Evolutionary conservation across 1,140 invertebrate species (phyloP), one percentile per base, ranked within the genome.

Genomic region (Luehdorfia chinensis): DNA sequence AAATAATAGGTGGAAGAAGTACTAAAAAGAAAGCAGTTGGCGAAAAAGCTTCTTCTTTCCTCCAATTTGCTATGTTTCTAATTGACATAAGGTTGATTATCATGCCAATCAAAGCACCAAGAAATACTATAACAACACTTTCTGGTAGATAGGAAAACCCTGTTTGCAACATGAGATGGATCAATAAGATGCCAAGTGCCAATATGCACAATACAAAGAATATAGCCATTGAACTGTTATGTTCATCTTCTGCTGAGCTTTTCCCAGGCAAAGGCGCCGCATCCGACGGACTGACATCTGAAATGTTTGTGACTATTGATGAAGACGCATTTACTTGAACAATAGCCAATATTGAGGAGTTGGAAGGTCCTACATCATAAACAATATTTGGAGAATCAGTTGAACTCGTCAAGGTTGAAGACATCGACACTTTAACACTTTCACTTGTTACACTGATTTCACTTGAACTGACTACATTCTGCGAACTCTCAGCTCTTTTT

Each of bases 1-100:
- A 99, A 59, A 99, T 99, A 31, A 99, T 99, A 0, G 98, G 98
- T 3, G 98, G 98, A n/a, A 99, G 77, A 0, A 99, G 88, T 0
- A 99, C 94, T 31, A 99, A 88, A 67, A 99, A 99, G 77, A 99
- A 99, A 5, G 97, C 95, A 33, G 97, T 99, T 0, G 97, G 97
- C 7, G 96, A 97, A 68, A 99, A 98, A 0, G 97, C 95, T 87
- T 99, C 97, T 84, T 98, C 97, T 86, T 97, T 97, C 71, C 94
- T 92, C 96, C 96, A 97, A 79, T 97, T 96, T 25, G 94, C 94
- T 63, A 96, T 93, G 75, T 97, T 95, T 66, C 94, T 92, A 50
- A 96, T 92, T 0, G 95, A 96, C 89, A 98, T 93, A 2, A 98
- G 84, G 75, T 97, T 97, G 43, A 98, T 91, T 16, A 97, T 90